These are phyloP conservation scores for Halcyon chelicuti DNA, from an alignment of 2,797 vertebrate genomes.

Conservation along the genomic window DNA sequence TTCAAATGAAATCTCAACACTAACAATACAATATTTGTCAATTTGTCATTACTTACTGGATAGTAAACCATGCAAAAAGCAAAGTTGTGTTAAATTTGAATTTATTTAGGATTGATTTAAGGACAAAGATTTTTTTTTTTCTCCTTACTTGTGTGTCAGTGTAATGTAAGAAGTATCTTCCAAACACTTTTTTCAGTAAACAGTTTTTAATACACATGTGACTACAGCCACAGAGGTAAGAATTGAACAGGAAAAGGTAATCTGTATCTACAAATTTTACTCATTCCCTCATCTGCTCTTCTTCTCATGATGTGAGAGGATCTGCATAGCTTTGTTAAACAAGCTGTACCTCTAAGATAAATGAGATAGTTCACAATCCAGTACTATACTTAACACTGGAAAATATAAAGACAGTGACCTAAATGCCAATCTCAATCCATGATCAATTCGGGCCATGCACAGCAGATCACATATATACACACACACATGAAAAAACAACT, in stretches of 20 bases:
- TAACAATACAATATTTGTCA: not conserved
- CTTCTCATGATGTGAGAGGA: not conserved
- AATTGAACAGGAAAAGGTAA: not conserved
- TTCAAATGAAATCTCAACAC: not conserved
- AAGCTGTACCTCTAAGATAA: not conserved
- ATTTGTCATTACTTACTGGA: not conserved
- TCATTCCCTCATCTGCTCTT: not conserved
- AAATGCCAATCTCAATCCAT: not conserved
- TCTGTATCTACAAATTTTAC: not conserved
- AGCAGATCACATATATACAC: not conserved
- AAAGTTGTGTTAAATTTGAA: not conserved
- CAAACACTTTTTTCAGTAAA: not conserved
- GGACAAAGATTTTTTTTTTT: not conserved
- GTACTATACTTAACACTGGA: not conserved
- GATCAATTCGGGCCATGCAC: conserved; percentile 10
- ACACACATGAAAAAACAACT: not conserved
- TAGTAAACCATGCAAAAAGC: not conserved
- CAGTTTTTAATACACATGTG: not conserved
- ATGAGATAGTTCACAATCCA: not conserved
- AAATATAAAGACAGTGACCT: conserved; percentile 9
- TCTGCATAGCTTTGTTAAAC: not conserved
- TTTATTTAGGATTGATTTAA: not conserved
- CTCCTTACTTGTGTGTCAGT: not conserved
- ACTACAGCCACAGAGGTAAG: not conserved
- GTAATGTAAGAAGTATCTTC: not conserved